Percentiles rank a stretch among this genome's conserved stretches.
Evolutionary conservation across 2,888 invertebrate genomes (phyloP).

Genomic region (Cheilosia vernalis): DNA sequence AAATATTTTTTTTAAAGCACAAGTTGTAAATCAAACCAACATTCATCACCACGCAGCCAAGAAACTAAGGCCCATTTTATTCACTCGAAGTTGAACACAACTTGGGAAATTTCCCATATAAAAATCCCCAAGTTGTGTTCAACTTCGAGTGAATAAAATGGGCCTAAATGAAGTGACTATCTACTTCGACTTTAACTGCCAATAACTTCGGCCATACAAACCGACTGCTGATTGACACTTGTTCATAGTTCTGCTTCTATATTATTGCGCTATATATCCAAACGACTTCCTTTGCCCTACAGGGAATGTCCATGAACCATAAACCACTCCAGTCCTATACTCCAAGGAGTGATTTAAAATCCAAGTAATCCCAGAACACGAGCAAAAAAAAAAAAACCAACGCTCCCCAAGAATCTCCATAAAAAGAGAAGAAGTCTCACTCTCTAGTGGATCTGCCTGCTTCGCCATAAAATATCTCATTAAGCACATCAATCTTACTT

Average conservation of each 20-base stretch:
- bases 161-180: too few relatives aligned
- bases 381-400: neutral
- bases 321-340: slow-evolving; percentile 38
- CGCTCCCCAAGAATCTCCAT: slow-evolving; percentile 6
- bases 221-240: too few relatives aligned
- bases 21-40: too few relatives aligned
- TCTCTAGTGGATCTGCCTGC: slow-evolving; percentile 12
- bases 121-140: too few relatives aligned
- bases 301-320: neutral
- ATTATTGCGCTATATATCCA: neutral
- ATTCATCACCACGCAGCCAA: too few relatives aligned
- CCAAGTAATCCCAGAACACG: neutral
- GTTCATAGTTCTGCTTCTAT: neutral
- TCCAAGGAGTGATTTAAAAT: slow-evolving; percentile 45
- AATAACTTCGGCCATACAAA: too few relatives aligned
- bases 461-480: slow-evolving; percentile 52
- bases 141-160: too few relatives aligned
- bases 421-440: slow-evolving; percentile 12
- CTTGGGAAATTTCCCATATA: too few relatives aligned
- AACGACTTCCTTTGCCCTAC: neutral
- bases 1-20: too few relatives aligned
- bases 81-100: too few relatives aligned
- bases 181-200: too few relatives aligned
- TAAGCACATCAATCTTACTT: slow-evolving; percentile 64
- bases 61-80: too few relatives aligned